Conservation (phyloP, 2,888 invertebrate genomes). For the Yponomeuta sedellus region DNA sequence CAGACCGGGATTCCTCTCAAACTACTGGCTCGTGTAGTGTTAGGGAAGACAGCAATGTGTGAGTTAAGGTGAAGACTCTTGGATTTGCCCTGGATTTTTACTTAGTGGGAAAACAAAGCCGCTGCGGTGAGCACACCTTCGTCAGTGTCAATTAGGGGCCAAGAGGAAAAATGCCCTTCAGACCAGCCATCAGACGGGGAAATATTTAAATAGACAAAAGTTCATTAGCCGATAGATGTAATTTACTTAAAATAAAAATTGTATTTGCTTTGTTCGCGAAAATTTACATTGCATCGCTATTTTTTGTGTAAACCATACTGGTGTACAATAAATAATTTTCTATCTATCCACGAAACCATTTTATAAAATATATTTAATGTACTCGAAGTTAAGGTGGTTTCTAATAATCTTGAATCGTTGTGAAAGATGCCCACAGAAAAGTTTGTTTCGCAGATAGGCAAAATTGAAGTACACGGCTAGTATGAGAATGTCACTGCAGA, state of each 20-base stretch:
- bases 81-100: neutral
- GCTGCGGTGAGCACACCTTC: slow-evolving; percentile 44
- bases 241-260: slow-evolving; percentile 4
- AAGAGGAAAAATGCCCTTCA: slow-evolving; percentile 24
- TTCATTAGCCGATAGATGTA: slow-evolving; percentile 20
- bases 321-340: no score
- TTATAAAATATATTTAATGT: no score
- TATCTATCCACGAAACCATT: no score
- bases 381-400: no score
- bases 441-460: neutral
- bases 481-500: slow-evolving; percentile 6
- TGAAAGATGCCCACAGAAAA: no score
- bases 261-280: neutral
- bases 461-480: neutral
- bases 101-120: slow-evolving; percentile 35
- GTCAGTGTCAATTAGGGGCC: slow-evolving; percentile 62
- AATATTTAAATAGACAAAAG: slow-evolving; percentile 24
- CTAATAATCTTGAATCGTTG: no score
- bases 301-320: neutral
- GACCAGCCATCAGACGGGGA: slow-evolving; percentile 25
- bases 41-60: neutral
- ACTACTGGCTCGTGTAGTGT: slow-evolving; percentile 19
- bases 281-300: neutral
- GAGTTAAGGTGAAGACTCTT: neutral
- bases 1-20: neutral